Conservation (phyloP, 1,140 invertebrate species). For the Forficula auricularia region DNA sequence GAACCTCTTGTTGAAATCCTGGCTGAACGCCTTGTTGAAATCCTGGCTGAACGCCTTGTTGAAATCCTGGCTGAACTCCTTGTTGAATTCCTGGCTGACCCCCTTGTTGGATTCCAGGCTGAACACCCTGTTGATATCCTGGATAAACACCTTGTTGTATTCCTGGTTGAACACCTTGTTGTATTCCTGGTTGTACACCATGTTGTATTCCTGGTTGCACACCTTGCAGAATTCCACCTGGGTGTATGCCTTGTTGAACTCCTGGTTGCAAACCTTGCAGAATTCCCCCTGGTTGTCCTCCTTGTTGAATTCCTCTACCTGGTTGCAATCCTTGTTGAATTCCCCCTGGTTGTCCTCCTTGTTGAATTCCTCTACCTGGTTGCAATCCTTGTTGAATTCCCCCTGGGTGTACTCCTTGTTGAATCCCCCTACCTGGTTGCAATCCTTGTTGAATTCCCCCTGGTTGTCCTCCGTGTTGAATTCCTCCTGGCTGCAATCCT, state of each 20-base stretch:
- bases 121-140: background rate
- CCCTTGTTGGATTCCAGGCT: constrained; percentile 9
- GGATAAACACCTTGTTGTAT: constrained; percentile 1
- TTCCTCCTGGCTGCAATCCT: constrained; percentile 1
- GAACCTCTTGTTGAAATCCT: constrained; percentile 9
- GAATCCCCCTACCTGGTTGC: constrained; percentile 1
- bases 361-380: constrained; percentile 10
- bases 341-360: constrained; percentile 7
- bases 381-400: constrained; percentile 4
- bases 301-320: constrained; percentile 6
- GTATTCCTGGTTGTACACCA: constrained; percentile 10
- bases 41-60: background rate
- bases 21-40: constrained; percentile 9
- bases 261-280: background rate
- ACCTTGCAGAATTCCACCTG: constrained; percentile 8
- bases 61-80: background rate
- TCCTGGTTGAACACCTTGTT: background rate
- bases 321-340: constrained; percentile 10
- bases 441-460: background rate
- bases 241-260: constrained; percentile 1
- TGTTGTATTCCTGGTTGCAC: background rate
- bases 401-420: constrained; percentile 8
- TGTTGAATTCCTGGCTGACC: constrained; percentile 1
- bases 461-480: constrained; percentile 2
- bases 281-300: constrained; percentile 11